A percentile compares a stretch with the other conserved stretches of the same genome.
Evolutionary conservation across 2,797 vertebrate genomes (phyloP).

Genomic region (Nothura maculosa): DNA sequence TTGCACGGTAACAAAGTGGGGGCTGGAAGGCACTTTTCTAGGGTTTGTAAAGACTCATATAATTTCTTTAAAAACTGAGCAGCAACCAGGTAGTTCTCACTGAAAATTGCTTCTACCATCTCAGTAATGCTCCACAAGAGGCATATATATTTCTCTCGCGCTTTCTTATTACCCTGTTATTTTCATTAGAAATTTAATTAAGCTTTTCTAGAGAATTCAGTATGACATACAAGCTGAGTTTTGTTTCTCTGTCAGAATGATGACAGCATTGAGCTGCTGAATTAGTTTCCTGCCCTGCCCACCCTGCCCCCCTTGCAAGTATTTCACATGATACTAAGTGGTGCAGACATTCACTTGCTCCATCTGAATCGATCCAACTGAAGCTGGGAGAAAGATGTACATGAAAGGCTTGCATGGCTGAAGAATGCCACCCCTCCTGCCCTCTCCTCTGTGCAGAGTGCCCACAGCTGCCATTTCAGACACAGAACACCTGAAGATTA

Average conservation of each 20-base stretch:
- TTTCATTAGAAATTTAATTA: conserved; percentile 68
- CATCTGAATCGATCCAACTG: background rate
- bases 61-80: conserved; percentile 68
- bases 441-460: background rate
- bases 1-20: conserved; percentile 47
- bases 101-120: conserved; percentile 45
- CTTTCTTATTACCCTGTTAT: conserved; percentile 52
- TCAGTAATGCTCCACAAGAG: conserved; percentile 29
- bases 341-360: background rate
- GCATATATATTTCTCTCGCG: conserved; percentile 11
- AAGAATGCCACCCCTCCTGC: background rate
- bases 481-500: background rate
- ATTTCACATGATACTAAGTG: background rate
- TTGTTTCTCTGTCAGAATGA: background rate
- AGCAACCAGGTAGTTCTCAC: conserved; percentile 68
- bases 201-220: background rate
- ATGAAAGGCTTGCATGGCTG: background rate
- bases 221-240: background rate
- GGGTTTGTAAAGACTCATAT: conserved; percentile 57
- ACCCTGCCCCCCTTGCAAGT: background rate
- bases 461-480: background rate
- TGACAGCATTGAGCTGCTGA: conserved; percentile 20
- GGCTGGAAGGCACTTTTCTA: conserved; percentile 38
- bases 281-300: background rate
- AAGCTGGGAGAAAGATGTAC: background rate